Base-by-base conservation (phyloP, 2,888 invertebrate species). In the Pristionchus arcanus region DNA sequence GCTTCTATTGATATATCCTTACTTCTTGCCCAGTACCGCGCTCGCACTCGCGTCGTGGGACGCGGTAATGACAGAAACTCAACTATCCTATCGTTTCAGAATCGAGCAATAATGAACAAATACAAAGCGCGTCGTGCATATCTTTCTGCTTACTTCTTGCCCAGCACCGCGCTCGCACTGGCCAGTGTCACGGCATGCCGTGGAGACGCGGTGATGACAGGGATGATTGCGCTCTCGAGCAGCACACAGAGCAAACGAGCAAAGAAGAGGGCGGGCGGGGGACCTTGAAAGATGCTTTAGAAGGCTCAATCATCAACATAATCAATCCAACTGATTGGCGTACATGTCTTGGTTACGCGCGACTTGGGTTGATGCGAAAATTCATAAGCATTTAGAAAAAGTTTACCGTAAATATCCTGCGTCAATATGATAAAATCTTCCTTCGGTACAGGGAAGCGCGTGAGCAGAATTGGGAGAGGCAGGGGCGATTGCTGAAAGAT, bases 231-330 rank as follows among this genome's bases (percentile, higher is more conserved):
- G 16, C 55, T 25, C 31, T 71, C 71, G 42, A 88, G 71, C 28
- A 88, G 71, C n/a, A 88, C 49, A 3, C n/a, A 55, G 31, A 63
- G 34, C 0, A 88, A 74, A 74, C 87, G 87, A 25, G 55, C 71
- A 55, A 88, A 53, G 87, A 88, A 88, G 37, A 88, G 74, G 28
- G 74, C 31, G 25, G 74, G 71, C 13, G 87, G 74, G 25, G 87
- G 71, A 74, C 87, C 87, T 88, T 49, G 68, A 3, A 68, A 28
- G 11, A 21, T 16, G 9, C 7, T 4, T 4, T 15, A 21, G 28
- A 15, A 19, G 25, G 5, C 37, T 11, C 21, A 31, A 2, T 77
- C 2, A 42, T 77, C 42, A 16, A 13, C n/a, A 16, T 77, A 16
- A 71, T 34, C 7, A 16, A 77, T 34, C 19, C n/a, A n/a, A n/a